phyloP scores from a whole-genome alignment of 2,888 invertebrate species.

The Hypselothyrea guttata region DNA sequence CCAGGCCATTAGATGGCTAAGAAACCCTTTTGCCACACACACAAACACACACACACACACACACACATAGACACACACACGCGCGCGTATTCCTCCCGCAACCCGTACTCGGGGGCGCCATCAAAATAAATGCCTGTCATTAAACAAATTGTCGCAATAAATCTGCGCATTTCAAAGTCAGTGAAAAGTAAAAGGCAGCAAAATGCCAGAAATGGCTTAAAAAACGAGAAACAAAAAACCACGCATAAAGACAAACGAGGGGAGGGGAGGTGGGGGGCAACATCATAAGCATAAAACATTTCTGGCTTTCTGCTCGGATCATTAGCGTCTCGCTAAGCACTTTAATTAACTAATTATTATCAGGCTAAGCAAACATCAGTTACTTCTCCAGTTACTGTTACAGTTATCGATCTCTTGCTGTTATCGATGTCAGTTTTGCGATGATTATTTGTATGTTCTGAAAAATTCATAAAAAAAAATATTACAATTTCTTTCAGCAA shows the following conservation, averaged over 20 bases:
- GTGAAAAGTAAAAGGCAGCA: constrained; percentile 60
- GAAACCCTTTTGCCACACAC: constrained; percentile 55
- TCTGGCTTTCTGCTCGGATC: neutral
- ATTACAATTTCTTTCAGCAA: no score
- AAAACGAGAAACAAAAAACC: constrained; percentile 6
- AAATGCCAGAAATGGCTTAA: constrained; percentile 25
- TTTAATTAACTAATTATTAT: constrained; percentile 65
- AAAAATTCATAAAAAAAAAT: no score
- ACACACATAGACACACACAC: no score
- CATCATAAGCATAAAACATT: neutral
- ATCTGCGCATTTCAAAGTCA: constrained; percentile 76
- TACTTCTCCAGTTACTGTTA: neutral
- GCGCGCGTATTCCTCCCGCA: neutral
- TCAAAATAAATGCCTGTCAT: constrained; percentile 79
- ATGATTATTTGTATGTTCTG: no score
- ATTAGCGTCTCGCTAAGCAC: constrained; percentile 22
- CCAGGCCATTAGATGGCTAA: constrained; percentile 57
- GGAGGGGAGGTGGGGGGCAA: neutral
- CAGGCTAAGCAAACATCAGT: neutral
- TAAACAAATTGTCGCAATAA: constrained; percentile 79
- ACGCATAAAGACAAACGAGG: neutral
- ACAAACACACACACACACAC: neutral
- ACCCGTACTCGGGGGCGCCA: constrained; percentile 45
- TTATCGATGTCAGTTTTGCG: no score
- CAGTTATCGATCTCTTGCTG: neutral